Conservation (phyloP, 2,888 invertebrate species). For the Podabrus alpinus region DNA sequence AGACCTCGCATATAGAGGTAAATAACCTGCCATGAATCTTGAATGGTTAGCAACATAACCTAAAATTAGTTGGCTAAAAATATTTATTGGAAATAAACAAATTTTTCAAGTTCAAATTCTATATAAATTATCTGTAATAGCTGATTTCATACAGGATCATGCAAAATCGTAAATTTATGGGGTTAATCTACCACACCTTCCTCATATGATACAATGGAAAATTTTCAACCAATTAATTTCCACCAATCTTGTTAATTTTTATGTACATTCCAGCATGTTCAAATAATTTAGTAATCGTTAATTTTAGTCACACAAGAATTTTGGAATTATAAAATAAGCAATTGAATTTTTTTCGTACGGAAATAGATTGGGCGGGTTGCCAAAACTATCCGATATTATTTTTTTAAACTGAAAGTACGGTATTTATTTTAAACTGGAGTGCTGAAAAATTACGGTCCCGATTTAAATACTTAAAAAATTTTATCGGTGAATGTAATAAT, state of each 20-base stretch:
- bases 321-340: neutral
- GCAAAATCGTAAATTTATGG: too few species aligned
- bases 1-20: too few species aligned
- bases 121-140: too few species aligned
- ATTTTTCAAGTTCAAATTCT: too few species aligned
- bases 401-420: neutral
- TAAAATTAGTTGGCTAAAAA: too few species aligned
- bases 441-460: neutral
- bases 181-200: too few species aligned
- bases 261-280: neutral
- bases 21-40: too few species aligned
- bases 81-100: too few species aligned
- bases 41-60: too few species aligned
- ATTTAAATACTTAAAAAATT: neutral
- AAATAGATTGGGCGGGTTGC: neutral
- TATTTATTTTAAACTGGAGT: neutral
- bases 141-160: too few species aligned
- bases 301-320: neutral
- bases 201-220: too few species aligned
- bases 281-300: neutral
- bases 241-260: neutral
- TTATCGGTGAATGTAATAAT: neutral
- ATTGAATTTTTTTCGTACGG: neutral
- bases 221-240: neutral
- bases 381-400: neutral